Evolutionary conservation across 2,797 vertebrate genomes (phyloP), one percentile per base, ranked within the genome.

Genomic region (Muraenolepis orangiensis): DNA sequence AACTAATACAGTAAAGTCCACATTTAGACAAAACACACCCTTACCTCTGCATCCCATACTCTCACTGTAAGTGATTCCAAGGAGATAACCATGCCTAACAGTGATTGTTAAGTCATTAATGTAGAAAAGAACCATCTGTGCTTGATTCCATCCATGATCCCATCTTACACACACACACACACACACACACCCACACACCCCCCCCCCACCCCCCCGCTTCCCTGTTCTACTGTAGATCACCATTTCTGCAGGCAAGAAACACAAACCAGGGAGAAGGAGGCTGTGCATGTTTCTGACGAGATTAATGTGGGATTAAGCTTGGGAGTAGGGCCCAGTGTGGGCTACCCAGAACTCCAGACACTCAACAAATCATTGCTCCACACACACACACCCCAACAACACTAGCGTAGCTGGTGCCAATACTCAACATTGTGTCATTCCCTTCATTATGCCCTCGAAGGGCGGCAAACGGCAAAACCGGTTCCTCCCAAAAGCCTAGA

Each of bases 91-190:
- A n/a, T n/a, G n/a, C n/a, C n/a, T n/a, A 57, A 57, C 51, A 77
- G 77, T 69, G 40, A 71, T 40, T 26, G 31, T 77, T 70, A n/a
- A n/a, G 64, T 6, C 29, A 13, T 18, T 81, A 84, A 78, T 85
- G 84, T 70, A 78, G 82, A 89, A 90, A 92, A 91, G 91, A 88
- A 92, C 90, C 91, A 92, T 91, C 90, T 91, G 91, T 89, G 80
- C 70, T 80, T 82, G 69, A 23, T 82, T 81, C 82, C 75, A 75
- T 74, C 72, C 69, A 77, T 75, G 75, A 82, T 57, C 76, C 81
- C 81, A 79, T 73, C 78, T 72, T 72, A 76, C 73, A 64, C 36
- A 71, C 73, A 82, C 72, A 76, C 83, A 77, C 72, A 26, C 71
- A 6, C 75, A 40, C 82, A 77, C 78, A 14, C 23, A 34, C 72